Evolutionary conservation across 35 echinoderm and acorn worm genomes (phyloP), one percentile per base, ranked within the genome.

Genomic region (Patiria miniata): DNA sequence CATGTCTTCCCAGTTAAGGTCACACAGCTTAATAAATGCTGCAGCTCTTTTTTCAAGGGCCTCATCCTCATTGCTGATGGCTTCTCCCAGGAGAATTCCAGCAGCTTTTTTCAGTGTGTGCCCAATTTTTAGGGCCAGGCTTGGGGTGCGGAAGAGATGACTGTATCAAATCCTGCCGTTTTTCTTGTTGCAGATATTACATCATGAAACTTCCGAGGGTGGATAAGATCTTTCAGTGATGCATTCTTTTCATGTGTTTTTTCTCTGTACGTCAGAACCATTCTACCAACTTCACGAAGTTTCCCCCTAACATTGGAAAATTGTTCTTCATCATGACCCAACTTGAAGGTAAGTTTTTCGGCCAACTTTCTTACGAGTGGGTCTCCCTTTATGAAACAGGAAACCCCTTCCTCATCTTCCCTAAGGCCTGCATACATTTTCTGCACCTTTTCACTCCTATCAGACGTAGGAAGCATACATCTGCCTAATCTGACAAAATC

Each of bases 71-170:
- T 88, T 19, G 19, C 61, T 57, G 44, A 95, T 42, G 37, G 93
- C 89, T 18, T 91, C 28, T 50, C 83, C 81, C 61, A 77, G n/a
- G 2, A 87, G 84, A 44, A 95, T 65, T 40, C 39, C 83, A 32
- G 93, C 89, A 19, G 78, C 83, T 69, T 91, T 95, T 68, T 84
- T 90, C 61, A 95, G 51, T 33, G 77, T 83, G 73, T 95, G 93
- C 38, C 93, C 93, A 21, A 95, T 33, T 51, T 95, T 95, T 42
- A 91, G 51, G 14, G 93, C 89, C 50, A 95, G 83, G 39, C 78
- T 83, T 39, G 93, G 93, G 12, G 80, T 95, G 82, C 33, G 39
- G 59, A 87, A 95, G 38, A 81, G 55, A 52, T 95, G 93, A 33
- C 77, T 91, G 37, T 83, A 83, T 95, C 77, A 85, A 87, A 95